Evolutionary conservation across 2,888 invertebrate genomes (phyloP).

Genomic region (Mimas tiliae): DNA sequence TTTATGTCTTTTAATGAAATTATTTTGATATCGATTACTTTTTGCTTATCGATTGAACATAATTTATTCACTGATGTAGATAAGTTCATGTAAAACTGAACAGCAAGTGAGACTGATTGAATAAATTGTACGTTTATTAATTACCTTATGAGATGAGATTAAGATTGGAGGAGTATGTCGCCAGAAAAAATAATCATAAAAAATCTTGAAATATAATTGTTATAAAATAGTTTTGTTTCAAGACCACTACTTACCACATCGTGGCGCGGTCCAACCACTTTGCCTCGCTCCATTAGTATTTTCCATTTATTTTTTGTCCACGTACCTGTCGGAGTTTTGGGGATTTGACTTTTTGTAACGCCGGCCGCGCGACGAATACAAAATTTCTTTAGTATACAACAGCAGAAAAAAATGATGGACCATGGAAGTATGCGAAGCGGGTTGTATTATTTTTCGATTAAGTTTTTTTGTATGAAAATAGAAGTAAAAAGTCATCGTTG

Average conservation of each 20-base stretch:
- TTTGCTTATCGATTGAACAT: background rate
- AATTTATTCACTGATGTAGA: background rate
- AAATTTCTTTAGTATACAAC: conserved; percentile 74
- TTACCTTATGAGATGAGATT: too few relatives aligned
- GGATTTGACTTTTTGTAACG: conserved; percentile 79
- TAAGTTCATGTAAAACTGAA: background rate
- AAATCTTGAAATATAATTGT: background rate
- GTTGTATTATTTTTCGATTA: conserved; percentile 73
- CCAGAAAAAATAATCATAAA: background rate
- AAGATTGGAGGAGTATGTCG: too few relatives aligned
- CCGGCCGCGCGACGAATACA: conserved; percentile 80
- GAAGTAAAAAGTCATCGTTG: conserved; percentile 31
- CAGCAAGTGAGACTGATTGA: background rate
- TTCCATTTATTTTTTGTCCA: conserved; percentile 85
- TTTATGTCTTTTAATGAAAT: background rate
- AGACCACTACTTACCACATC: conserved; percentile 59
- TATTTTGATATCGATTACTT: background rate
- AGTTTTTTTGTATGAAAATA: conserved; percentile 51
- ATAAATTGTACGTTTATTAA: too few relatives aligned
- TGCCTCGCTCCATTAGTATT: conserved; percentile 82
- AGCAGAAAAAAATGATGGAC: conserved; percentile 78
- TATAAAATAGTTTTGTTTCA: conserved; percentile 18
- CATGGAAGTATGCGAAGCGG: conserved; percentile 65
- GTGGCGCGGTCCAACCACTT: conserved; percentile 68
- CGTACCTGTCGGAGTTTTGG: conserved; percentile 83